phyloP scores from a whole-genome alignment of 2,888 invertebrate genomes.

The Merodon equestris region DNA sequence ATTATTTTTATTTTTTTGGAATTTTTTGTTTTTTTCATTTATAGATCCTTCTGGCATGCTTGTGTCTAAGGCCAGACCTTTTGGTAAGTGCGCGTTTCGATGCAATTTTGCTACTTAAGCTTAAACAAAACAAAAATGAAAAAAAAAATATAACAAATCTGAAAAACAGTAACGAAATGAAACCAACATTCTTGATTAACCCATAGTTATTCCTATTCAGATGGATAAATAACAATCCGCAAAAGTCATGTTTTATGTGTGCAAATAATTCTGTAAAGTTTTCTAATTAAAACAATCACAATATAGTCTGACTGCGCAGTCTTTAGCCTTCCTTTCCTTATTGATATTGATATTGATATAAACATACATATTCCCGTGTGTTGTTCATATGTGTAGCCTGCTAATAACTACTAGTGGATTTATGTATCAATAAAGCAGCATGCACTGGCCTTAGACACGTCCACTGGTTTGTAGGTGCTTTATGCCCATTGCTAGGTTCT shows the following conservation, averaged over 20 bases:
- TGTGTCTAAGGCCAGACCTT: constrained; percentile 87
- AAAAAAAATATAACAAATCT: too few species aligned
- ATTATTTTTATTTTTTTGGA: constrained; percentile 75
- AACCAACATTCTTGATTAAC: constrained; percentile 64
- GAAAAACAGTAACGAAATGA: too few species aligned
- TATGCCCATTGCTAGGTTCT: constrained; percentile 45
- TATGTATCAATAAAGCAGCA: constrained; percentile 66
- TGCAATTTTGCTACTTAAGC: constrained; percentile 70
- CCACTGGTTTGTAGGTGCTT: constrained; percentile 48
- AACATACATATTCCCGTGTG: constrained; percentile 3
- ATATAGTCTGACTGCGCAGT: constrained; percentile 36
- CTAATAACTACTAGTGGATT: constrained; percentile 15
- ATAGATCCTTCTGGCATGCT: constrained; percentile 87
- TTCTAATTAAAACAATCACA: constrained; percentile 34
- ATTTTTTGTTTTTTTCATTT: constrained; percentile 81
- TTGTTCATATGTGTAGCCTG: constrained; percentile 60
- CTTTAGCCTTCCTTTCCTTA: constrained; percentile 29
- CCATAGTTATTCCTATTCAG: constrained; percentile 6
- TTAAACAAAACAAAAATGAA: constrained; percentile 53
- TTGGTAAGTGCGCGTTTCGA: constrained; percentile 82
- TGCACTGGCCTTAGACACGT: constrained; percentile 67
- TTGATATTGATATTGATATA: too few species aligned
- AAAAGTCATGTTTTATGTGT: constrained; percentile 54
- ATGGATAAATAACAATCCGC: constrained; percentile 34
- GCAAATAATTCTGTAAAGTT: constrained; percentile 24